Evolutionary conservation across 2,888 invertebrate species (phyloP).

Genomic region (Torymus auratus): DNA sequence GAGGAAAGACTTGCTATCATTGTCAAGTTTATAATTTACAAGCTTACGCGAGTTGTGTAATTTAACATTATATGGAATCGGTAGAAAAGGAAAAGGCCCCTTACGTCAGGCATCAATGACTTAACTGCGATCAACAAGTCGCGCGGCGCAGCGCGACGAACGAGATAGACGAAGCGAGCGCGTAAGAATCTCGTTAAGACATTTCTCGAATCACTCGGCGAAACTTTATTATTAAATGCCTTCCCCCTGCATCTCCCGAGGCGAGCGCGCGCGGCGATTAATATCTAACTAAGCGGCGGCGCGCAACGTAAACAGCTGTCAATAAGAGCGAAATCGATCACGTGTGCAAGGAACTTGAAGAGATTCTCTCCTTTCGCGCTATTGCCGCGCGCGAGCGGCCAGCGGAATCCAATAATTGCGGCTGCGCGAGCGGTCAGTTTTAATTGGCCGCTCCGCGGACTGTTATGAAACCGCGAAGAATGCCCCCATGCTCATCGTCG

Average conservation of each 20-base stretch:
- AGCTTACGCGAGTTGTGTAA: slow-evolving; percentile 17
- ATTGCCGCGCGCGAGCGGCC: neutral
- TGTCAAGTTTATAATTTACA: slow-evolving; percentile 16
- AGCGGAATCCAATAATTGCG: slow-evolving; percentile 60
- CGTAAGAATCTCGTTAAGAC: slow-evolving; percentile 50
- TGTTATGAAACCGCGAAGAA: slow-evolving; percentile 65
- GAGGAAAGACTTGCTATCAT: slow-evolving; percentile 14
- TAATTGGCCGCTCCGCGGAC: slow-evolving; percentile 63
- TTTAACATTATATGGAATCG: neutral
- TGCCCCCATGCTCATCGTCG: slow-evolving; percentile 53
- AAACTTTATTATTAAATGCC: slow-evolving; percentile 55
- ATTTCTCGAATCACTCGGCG: slow-evolving; percentile 47
- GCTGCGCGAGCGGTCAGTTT: slow-evolving; percentile 23
- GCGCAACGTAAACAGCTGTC: slow-evolving; percentile 2
- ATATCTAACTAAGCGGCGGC: slow-evolving; percentile 30
- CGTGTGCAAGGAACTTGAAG: neutral
- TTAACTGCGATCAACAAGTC: slow-evolving; percentile 49
- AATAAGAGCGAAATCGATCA: slow-evolving; percentile 42
- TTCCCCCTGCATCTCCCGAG: no score
- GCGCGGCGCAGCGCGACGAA: neutral
- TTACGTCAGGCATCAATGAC: slow-evolving; percentile 48
- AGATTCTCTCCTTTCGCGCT: neutral
- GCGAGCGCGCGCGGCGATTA: slow-evolving; percentile 13
- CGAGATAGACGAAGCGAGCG: neutral
- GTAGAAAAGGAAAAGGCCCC: neutral